phyloP scores from a whole-genome alignment of 2,113 vertebrate species.

The Trematomus loennbergii region DNA sequence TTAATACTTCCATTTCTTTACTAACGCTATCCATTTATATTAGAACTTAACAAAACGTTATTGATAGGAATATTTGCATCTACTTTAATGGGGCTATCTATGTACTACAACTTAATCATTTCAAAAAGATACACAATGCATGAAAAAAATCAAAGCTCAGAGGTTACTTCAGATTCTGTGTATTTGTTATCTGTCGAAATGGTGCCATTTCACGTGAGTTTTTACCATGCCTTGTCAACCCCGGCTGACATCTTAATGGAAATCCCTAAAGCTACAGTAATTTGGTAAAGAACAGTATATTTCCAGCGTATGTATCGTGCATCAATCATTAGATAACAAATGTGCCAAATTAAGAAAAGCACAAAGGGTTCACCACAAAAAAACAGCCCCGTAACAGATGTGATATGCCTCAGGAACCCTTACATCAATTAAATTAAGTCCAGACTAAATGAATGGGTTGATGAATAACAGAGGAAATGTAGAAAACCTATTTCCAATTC shows the following conservation, averaged over 20 bases:
- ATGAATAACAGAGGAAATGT: conserved; percentile 41
- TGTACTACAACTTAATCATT: neutral
- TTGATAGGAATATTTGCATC: neutral
- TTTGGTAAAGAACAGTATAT: neutral
- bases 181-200: neutral
- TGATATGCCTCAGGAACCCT: conserved; percentile 24
- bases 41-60: neutral
- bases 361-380: neutral
- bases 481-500: conserved; percentile 46
- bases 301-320: neutral
- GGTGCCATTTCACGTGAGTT: neutral
- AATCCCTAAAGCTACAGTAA: neutral
- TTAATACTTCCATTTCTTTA: neutral
- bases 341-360: conserved; percentile 8
- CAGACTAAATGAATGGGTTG: conserved; percentile 38
- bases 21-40: neutral
- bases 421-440: conserved; percentile 45
- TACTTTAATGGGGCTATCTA: neutral
- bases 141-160: neutral
- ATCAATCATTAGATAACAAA: conserved; percentile 17
- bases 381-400: neutral
- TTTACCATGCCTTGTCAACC: conserved; percentile 1
- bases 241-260: conserved; percentile 1
- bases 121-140: neutral
- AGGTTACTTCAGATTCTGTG: neutral